Conservation (phyloP, 2,113 vertebrate species). For the Desmodus rotundus region DNA sequence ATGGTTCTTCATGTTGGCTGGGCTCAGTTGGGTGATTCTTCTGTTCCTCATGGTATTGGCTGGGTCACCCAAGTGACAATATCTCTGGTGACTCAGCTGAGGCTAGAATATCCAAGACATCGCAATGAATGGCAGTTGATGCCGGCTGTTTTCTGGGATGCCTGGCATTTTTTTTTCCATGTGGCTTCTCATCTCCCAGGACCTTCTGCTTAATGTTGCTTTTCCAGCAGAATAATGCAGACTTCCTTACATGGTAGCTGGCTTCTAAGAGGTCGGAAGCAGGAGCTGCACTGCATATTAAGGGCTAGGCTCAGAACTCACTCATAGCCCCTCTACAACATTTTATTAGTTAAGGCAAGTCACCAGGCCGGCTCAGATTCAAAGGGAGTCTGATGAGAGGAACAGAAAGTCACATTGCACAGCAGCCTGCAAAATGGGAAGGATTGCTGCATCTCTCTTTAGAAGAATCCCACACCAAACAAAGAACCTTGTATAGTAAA, state of each 20-base stretch:
- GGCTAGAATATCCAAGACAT: not conserved
- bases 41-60: not conserved
- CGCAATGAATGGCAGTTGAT: not conserved
- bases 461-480: not conserved
- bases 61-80: not conserved
- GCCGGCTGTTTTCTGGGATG: not conserved
- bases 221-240: not conserved
- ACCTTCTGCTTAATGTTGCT: not conserved
- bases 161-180: not conserved
- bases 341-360: not conserved
- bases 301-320: not conserved
- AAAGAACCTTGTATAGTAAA: not conserved
- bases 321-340: not conserved
- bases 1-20: not conserved
- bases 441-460: not conserved
- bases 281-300: not conserved
- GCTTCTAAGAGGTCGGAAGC: not conserved
- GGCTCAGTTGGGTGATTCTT: not conserved
- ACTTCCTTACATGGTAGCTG: not conserved
- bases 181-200: not conserved
- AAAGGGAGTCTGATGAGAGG: not conserved
- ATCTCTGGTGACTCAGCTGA: not conserved
- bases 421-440: not conserved
- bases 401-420: not conserved
- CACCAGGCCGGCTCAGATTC: not conserved